phyloP scores from a whole-genome alignment of 2,797 vertebrate genomes.

The Takifugu ocellatus region DNA sequence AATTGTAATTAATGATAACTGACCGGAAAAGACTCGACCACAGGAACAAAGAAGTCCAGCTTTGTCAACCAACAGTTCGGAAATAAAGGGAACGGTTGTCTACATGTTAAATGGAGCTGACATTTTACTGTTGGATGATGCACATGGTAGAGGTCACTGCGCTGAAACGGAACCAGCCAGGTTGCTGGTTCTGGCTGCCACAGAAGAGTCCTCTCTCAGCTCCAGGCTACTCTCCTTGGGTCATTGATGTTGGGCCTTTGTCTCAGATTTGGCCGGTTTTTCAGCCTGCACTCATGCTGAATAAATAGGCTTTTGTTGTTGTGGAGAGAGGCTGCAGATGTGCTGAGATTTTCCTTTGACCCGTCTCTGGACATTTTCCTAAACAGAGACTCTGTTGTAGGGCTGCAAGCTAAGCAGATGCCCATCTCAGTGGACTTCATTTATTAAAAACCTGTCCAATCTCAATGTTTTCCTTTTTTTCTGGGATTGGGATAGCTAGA shows the following conservation, averaged over 20 bases:
- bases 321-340: slow-evolving; percentile 10
- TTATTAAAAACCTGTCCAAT: no score
- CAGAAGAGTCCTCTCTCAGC: slow-evolving; percentile 22
- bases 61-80: not conserved
- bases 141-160: slow-evolving; percentile 13
- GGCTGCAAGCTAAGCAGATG: slow-evolving; percentile 13
- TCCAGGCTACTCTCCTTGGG: slow-evolving; percentile 8
- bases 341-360: slow-evolving; percentile 5
- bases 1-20: not conserved
- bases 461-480: no score
- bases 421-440: slow-evolving; percentile 1
- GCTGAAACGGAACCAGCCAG: slow-evolving; percentile 9
- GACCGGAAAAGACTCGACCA: no score
- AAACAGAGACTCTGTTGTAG: not conserved
- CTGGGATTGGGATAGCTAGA: not conserved
- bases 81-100: not conserved
- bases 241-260: slow-evolving; percentile 13
- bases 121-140: slow-evolving; percentile 26
- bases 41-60: no score
- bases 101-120: slow-evolving; percentile 17
- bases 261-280: slow-evolving; percentile 23
- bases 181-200: slow-evolving; percentile 18
- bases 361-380: not conserved
- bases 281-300: slow-evolving; percentile 26
- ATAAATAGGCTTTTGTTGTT: slow-evolving; percentile 10